Conservation (phyloP, 2,113 vertebrate genomes). For the Genyomyrus donnyi region DNA sequence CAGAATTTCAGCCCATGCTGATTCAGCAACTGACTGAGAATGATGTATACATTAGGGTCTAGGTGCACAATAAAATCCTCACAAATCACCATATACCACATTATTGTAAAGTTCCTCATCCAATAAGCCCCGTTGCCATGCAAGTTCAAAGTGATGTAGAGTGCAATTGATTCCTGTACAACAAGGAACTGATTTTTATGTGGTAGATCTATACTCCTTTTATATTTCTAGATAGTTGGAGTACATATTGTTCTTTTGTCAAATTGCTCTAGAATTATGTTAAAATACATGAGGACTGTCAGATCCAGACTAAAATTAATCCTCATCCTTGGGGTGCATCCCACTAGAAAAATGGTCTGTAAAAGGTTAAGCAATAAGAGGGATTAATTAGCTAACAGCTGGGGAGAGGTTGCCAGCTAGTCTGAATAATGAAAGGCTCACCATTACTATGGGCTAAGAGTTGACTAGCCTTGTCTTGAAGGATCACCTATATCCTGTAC, state of each 20-base stretch:
- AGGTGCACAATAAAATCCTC: neutral
- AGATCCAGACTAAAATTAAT: neutral
- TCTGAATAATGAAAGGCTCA: neutral
- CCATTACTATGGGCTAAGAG: neutral
- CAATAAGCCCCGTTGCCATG: neutral
- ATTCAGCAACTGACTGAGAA: neutral
- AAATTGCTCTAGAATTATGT: neutral
- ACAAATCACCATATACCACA: neutral
- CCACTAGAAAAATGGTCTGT: constrained; percentile 4
- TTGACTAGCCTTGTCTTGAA: constrained; percentile 1
- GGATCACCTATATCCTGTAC: neutral
- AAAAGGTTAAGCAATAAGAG: constrained; percentile 14
- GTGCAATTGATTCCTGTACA: neutral
- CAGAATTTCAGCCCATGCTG: neutral
- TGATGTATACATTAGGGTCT: neutral
- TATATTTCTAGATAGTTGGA: neutral
- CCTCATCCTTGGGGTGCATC: neutral
- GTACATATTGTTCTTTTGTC: neutral
- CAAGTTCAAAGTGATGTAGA: neutral
- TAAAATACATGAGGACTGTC: neutral
- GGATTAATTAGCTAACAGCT: constrained; percentile 19
- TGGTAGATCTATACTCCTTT: neutral
- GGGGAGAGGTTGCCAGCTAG: neutral
- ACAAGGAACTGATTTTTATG: neutral
- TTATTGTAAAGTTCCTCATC: neutral